Evolutionary conservation across 1,140 invertebrate species (phyloP), one percentile per base, ranked within the genome.

Genomic region (Drosophila sulfurigaster): DNA sequence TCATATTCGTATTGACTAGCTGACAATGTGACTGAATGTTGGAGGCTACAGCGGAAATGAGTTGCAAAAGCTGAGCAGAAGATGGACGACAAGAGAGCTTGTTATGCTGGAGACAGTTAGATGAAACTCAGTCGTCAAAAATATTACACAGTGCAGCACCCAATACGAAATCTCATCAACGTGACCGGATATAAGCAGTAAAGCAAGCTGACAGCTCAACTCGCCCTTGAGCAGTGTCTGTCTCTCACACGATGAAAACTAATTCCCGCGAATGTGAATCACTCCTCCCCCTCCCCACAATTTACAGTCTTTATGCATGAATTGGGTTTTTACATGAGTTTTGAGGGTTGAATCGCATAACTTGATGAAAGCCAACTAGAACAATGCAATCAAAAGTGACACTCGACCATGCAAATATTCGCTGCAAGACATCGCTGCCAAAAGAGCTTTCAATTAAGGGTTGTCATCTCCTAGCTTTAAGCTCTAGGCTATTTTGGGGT

Each of bases 31-130:
- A 51, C 49, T 66, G 48, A 30, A 56, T 75, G 79, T 80, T 67
- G 78, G 70, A 79, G 82, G 62, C 73, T 87, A 82, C 79, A 87
- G 67, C 86, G 86, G 86, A 89, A 89, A 90, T 89, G 85, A 90
- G 86, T 87, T 89, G 73, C 79, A 90, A 89, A 90, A 90, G 81
- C 89, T 90, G 85, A 75, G 77, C 82, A 87, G 87, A 87, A 87
- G 87, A 87, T 87, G 80, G 79, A 82, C 73, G 76, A 69, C 72
- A 77, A 59, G 79, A 87, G 76, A 85, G 70, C 71, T 75, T 58
- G 76, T 56, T 72, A 77, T 79, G 80, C 78, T 78, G 20, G 67
- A 72, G 32, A 48, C 28, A 68, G 51, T 46, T 51, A 52, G 48
- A 74, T 54, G 41, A 75, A 66, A 52, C 52, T 52, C 20, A 51